phyloP scores from a whole-genome alignment of 2,113 vertebrate genomes.

The Poeciliopsis prolifica region DNA sequence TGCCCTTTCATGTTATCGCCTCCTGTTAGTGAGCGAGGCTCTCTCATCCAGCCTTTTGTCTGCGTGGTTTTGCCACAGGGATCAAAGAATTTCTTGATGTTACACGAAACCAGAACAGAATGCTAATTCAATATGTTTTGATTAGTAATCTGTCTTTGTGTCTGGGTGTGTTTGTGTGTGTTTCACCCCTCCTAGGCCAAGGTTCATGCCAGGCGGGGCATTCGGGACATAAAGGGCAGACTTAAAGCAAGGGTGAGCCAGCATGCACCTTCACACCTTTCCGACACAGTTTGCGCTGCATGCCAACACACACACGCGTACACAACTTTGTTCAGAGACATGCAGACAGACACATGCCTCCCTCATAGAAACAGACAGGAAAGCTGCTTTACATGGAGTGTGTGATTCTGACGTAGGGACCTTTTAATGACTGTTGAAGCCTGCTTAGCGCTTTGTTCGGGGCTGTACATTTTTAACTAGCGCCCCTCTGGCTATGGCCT shows the following conservation, averaged over 20 bases:
- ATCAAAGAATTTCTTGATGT: conserved; percentile 74
- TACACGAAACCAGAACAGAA: conserved; percentile 64
- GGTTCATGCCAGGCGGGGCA: conserved; percentile 92
- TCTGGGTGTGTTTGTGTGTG: conserved; percentile 20
- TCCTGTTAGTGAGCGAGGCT: conserved; percentile 38
- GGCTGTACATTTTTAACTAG: conserved; percentile 87
- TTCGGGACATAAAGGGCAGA: conserved; percentile 92
- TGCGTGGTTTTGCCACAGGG: conserved; percentile 62
- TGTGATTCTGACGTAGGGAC: conserved; percentile 70
- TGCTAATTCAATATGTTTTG: conserved; percentile 69
- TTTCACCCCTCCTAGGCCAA: conserved; percentile 83
- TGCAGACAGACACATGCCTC: conserved; percentile 41
- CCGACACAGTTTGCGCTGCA: conserved; percentile 21
- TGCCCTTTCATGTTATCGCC: conserved; percentile 55
- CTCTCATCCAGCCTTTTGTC: conserved; percentile 67
- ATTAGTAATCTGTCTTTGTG: conserved; percentile 53
- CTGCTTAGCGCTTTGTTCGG: conserved; percentile 87
- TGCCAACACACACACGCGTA: conserved; percentile 48
- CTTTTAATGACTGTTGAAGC: conserved; percentile 88
- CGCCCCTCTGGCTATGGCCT: conserved; percentile 87
- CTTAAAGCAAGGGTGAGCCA: conserved; percentile 89
- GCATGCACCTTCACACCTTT: conserved; percentile 40
- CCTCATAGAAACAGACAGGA: conserved; percentile 68
- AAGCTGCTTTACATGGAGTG: conserved; percentile 70
- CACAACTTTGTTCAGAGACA: conserved; percentile 35